phyloP scores from a whole-genome alignment of 1,140 invertebrate species.

The Uloborus diversus region DNA sequence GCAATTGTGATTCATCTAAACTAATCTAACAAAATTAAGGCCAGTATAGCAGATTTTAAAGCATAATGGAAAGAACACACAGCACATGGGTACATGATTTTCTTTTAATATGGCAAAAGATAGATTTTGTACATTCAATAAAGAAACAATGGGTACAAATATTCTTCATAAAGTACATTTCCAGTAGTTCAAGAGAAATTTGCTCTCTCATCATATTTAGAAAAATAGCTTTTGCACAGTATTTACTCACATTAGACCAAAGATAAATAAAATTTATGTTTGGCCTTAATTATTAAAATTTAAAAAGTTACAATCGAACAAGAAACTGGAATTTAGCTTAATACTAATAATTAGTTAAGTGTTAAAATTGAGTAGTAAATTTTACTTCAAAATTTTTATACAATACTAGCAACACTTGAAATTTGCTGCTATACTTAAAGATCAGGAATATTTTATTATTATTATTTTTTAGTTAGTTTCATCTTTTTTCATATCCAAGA shows the following conservation, averaged over 20 bases:
- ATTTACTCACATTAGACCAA: background rate
- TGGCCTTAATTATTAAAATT: background rate
- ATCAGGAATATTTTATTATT: too few species aligned
- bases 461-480: too few species aligned
- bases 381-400: background rate
- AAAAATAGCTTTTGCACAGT: slow-evolving; percentile 16
- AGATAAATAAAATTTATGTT: background rate
- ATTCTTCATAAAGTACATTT: background rate
- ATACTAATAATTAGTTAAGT: background rate
- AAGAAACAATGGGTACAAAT: slow-evolving; percentile 26
- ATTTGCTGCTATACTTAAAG: too few species aligned
- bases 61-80: too few species aligned
- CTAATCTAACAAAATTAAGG: too few species aligned
- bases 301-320: background rate
- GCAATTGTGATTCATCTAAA: too few species aligned
- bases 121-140: slow-evolving; percentile 22
- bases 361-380: background rate
- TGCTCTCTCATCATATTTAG: background rate
- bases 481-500: too few species aligned
- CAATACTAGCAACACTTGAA: background rate
- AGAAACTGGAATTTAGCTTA: background rate
- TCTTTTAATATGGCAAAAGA: slow-evolving; percentile 38
- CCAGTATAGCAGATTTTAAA: too few species aligned
- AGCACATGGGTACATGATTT: too few species aligned
- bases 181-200: slow-evolving; percentile 1